A percentile compares a stretch with the other conserved stretches of the same genome.
phyloP scores from a whole-genome alignment of 2,797 vertebrate genomes.

The Valencia hispanica region DNA sequence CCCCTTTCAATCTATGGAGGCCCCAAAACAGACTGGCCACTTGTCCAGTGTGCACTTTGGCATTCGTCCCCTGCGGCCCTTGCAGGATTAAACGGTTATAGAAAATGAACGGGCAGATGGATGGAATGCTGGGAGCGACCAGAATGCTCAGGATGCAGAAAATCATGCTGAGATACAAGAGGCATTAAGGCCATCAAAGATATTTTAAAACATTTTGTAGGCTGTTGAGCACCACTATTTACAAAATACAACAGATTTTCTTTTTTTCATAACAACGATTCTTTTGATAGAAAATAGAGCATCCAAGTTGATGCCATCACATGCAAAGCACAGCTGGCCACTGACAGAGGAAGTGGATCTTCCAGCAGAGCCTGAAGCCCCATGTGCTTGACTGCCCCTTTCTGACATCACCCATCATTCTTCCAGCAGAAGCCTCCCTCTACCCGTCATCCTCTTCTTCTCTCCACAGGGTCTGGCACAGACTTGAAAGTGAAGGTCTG shows the following conservation, averaged over 20 bases:
- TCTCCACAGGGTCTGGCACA: slow-evolving; percentile 25
- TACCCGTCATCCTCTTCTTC: slow-evolving; percentile 39
- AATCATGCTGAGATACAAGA: neutral
- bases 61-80: neutral
- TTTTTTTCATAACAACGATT: neutral
- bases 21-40: neutral
- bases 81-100: neutral
- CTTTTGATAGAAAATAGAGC: slow-evolving; percentile 6
- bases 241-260: neutral
- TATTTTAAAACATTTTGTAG: neutral
- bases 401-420: slow-evolving; percentile 67
- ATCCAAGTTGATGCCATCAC: slow-evolving; percentile 31
- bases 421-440: slow-evolving; percentile 48
- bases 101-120: neutral
- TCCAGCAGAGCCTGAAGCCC: slow-evolving; percentile 49
- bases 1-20: neutral
- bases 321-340: slow-evolving; percentile 50
- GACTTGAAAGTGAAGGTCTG: slow-evolving; percentile 44
- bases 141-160: neutral
- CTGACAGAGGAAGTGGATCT: slow-evolving; percentile 58
- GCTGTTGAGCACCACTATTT: neutral
- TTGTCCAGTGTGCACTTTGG: neutral
- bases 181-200: neutral
- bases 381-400: slow-evolving; percentile 59
- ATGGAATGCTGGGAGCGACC: neutral